Evolutionary conservation across 2,888 invertebrate genomes (phyloP).

Genomic region (Seira sanloemensis): DNA sequence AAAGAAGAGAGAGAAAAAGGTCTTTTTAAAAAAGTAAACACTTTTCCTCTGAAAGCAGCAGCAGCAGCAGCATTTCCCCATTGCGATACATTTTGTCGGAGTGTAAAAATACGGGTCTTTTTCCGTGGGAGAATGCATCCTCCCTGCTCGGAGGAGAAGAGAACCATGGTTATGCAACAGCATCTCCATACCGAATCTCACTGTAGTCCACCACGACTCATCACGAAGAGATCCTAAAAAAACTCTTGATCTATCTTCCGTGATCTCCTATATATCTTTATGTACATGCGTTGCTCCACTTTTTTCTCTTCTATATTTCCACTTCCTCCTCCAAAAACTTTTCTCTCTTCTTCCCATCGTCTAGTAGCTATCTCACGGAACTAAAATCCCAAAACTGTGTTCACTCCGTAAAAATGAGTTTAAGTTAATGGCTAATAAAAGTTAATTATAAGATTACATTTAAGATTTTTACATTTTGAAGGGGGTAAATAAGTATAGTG

Average conservation of each 20-base stretch:
- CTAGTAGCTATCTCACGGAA: too few relatives aligned
- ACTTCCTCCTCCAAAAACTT: too few relatives aligned
- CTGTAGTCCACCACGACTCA: constrained; percentile 18
- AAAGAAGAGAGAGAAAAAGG: neutral
- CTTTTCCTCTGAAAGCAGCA: too few relatives aligned
- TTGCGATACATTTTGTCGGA: neutral
- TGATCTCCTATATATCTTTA: constrained; percentile 8
- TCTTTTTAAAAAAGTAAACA: constrained; percentile 8
- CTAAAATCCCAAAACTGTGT: constrained; percentile 15
- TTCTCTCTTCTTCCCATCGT: neutral
- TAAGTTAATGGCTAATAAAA: neutral
- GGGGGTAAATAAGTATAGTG: neutral
- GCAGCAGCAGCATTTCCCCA: neutral
- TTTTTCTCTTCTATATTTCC: neutral
- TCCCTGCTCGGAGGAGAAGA: neutral
- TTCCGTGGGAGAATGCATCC: constrained; percentile 8
- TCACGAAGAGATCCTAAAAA: constrained; percentile 15
- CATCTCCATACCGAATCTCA: constrained; percentile 9
- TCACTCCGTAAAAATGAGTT: constrained; percentile 17
- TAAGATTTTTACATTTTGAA: neutral
- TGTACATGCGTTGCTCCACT: constrained; percentile 11
- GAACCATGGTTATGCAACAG: constrained; percentile 16
- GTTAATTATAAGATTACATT: neutral
- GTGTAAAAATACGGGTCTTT: constrained; percentile 3
- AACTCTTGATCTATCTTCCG: constrained; percentile 19